Base-by-base conservation (phyloP, 2,113 vertebrate genomes). In the Mustelus asterias region DNA sequence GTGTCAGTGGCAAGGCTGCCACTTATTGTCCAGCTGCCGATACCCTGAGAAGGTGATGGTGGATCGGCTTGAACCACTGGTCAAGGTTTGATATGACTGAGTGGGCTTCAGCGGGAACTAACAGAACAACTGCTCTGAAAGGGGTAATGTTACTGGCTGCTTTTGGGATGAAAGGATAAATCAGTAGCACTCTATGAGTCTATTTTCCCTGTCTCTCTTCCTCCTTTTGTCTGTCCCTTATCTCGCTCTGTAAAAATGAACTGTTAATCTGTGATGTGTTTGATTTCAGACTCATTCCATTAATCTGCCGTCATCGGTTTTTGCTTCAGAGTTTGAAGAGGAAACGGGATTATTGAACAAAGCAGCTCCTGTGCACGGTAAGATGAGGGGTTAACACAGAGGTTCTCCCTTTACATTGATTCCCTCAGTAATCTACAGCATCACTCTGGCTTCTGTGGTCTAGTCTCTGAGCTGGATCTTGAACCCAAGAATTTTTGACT, bases 281-380 rank as follows among this genome's bases (percentile, higher is more conserved):
- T 95, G 33, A 76, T 70, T 96, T n/a, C 97, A 99, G 99, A 97
- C 96, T 10, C 96, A 97, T 2, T 97, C 97, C 76, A 98, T 99
- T 97, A 98, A 98, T 3, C 97, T 99, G 96, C 99, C 99, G 16
- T 99, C 99, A 0, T 99, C 99, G 0, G 99, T 99, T 94, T 99
- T 99, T 96, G 99, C 99, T 63, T 99, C 99, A 0, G 99, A 99
- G 96, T 99, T 99, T 97, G 99, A 99, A 96, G 99, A 99, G 96
- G 98, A 99, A 95, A 98, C 99, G 33, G 99, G 99, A 95, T 97
- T 99, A 37, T 98, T 99, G 97, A 99, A 99, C 97, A 99, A 99
- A 98, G 99, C 99, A 33, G 99, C 99, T 96, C 99, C 99, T 0
- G 96, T 99, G 97, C 98, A 98, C 98, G 99, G 99, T 99, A 97